Conservation (phyloP, 2,888 invertebrate species). For the Papilio gigon region DNA sequence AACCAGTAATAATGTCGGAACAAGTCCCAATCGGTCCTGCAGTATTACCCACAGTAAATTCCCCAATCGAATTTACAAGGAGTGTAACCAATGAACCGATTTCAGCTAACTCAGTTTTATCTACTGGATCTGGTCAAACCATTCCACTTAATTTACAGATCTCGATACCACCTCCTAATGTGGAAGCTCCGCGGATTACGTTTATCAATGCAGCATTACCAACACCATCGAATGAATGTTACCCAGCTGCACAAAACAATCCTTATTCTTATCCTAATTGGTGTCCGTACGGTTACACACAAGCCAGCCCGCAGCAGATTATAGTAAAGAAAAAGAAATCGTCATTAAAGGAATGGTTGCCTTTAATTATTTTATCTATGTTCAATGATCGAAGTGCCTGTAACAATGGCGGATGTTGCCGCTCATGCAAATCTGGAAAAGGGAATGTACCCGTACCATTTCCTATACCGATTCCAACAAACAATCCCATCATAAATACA, state of each 20-base stretch:
- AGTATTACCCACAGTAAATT: constrained; percentile 37
- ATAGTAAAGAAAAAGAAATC: constrained; percentile 55
- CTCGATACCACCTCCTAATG: constrained; percentile 54
- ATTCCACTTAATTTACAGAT: constrained; percentile 60
- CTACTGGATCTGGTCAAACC: constrained; percentile 40
- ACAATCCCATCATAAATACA: constrained; percentile 52
- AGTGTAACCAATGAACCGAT: constrained; percentile 26
- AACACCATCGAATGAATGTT: constrained; percentile 35
- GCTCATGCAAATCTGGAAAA: constrained; percentile 46
- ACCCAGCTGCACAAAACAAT: constrained; percentile 35
- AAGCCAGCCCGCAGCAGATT: constrained; percentile 48
- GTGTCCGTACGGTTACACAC: constrained; percentile 43
- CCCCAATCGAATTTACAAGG: constrained; percentile 37
- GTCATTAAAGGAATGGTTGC: constrained; percentile 54
- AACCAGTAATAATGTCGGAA: constrained; percentile 40
- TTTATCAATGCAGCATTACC: constrained; percentile 48
- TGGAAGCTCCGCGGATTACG: constrained; percentile 53
- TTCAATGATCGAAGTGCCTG: constrained; percentile 51
- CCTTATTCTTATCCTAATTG: constrained; percentile 35
- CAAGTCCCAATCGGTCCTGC: constrained; percentile 36
- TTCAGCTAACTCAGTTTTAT: constrained; percentile 28
- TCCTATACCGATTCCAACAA: constrained; percentile 59
- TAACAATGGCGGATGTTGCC: constrained; percentile 48
- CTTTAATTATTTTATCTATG: constrained; percentile 57
- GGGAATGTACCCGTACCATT: constrained; percentile 56